Percentiles rank a stretch among this genome's conserved stretches.
These are phyloP conservation scores for Cryptotis parvus DNA, from an alignment of 2,113 vertebrate genomes.

Conservation along the genomic window DNA sequence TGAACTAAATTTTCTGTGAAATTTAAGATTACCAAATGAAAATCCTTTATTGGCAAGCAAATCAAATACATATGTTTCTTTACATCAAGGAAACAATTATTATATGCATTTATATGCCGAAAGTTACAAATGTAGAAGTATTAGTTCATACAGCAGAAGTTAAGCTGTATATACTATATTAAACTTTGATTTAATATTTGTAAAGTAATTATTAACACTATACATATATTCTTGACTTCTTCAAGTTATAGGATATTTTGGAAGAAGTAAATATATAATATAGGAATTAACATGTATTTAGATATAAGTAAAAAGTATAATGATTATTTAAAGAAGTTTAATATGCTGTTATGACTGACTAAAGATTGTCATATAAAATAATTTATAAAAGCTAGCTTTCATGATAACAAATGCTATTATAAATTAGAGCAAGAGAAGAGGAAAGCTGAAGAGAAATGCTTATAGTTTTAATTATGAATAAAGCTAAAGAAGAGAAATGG, in stretches of 20 bases:
- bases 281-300: not conserved
- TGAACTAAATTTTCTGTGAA: constrained; percentile 2
- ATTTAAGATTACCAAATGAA: not conserved
- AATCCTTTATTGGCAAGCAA: constrained; percentile 30
- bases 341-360: not conserved
- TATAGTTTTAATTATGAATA: not conserved
- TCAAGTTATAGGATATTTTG: not conserved
- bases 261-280: not conserved
- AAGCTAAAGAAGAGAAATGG: not conserved
- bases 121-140: not conserved
- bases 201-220: not conserved
- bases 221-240: constrained; percentile 2
- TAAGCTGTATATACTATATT: not conserved
- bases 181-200: constrained; percentile 34
- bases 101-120: not conserved
- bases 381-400: not conserved
- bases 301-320: not conserved
- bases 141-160: not conserved
- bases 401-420: too few species aligned
- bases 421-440: not conserved
- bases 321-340: not conserved
- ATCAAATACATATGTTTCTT: constrained; percentile 21
- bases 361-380: not conserved
- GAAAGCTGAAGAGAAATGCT: not conserved
- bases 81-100: constrained; percentile 37